Evolutionary conservation across 2,888 invertebrate genomes (phyloP), one percentile per base, ranked within the genome.

Genomic region (Saturnia pavonia): DNA sequence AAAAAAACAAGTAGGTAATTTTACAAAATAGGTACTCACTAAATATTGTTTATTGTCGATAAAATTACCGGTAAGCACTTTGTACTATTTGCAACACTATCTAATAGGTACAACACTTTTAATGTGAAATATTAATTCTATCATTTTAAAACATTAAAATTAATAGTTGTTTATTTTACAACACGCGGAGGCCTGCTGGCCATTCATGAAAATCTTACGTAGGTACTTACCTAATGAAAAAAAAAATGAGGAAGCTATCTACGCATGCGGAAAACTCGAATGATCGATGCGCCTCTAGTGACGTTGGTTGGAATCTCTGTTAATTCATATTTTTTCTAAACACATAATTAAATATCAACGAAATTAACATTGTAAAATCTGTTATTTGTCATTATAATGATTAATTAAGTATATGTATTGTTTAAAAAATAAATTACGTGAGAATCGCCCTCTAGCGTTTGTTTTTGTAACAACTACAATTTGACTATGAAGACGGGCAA

Each of bases 201-300:
- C 93, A 94, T 94, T 94, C 93, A 94, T 94, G 91, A 89, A 87
- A 82, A 88, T 88, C 80, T 83, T 84, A 84, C 84, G 82, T 86
- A 25, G 11, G 12, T 57, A 57, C 9, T 22, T 25, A 57, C 19
- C n/a, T 54, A 85, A 88, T 86, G 88, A 54, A 87, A 89, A 86
- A 86, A 85, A 78, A 81, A 76, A 75, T 75, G 19, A 78, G 82
- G 85, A 82, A 80, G 78, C 73, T 73, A 77, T 80, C 77, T 83
- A 88, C 92, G 93, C 92, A 91, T 92, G 92, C 91, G 91, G 80
- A 80, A 82, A 74, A 76, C 72, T 72, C 71, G 67, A 42, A 60
- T 72, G 75, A 79, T 74, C 57, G 69, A 72, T 74, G 82, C 82
- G 85, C 86, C 75, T 54, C 82, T 78, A 71, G 82, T 76, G 85